Conservation (phyloP, 1,140 invertebrate genomes). For the Lepidurus packardi region DNA sequence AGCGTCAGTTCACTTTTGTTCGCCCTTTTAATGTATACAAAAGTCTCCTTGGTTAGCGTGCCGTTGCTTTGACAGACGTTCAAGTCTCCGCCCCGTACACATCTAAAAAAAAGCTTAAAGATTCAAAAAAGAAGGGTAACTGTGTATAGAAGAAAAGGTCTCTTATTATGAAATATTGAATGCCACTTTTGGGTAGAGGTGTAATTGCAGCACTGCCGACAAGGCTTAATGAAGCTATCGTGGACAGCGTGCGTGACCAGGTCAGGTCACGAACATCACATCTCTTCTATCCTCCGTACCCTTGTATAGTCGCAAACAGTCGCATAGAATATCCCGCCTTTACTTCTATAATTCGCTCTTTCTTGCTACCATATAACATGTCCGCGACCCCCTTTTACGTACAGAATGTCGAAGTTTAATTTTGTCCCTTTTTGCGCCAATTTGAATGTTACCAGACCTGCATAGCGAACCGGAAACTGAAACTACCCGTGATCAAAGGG, state of each 20-base stretch:
- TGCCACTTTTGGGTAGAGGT: not conserved
- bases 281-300: not conserved
- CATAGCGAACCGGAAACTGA: too few species aligned
- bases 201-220: slow-evolving; percentile 7
- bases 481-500: too few species aligned
- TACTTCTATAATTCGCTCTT: slow-evolving; percentile 4
- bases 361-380: not conserved
- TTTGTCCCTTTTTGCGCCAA: not conserved
- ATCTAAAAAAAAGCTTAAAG: not conserved
- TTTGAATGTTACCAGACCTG: too few species aligned
- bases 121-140: not conserved
- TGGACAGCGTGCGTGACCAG: slow-evolving; percentile 6
- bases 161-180: not conserved
- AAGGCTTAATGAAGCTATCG: slow-evolving; percentile 21
- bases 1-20: not conserved
- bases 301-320: not conserved
- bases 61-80: not conserved
- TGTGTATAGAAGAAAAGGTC: not conserved
- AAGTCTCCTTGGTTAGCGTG: not conserved
- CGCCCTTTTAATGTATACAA: not conserved
- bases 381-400: not conserved
- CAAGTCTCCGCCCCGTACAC: not conserved
- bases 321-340: not conserved
- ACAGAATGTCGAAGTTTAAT: not conserved
- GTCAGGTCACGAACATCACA: not conserved